Evolutionary conservation across 1,140 invertebrate species (phyloP), one percentile per base, ranked within the genome.

Genomic region (Trichonephila inaurata): DNA sequence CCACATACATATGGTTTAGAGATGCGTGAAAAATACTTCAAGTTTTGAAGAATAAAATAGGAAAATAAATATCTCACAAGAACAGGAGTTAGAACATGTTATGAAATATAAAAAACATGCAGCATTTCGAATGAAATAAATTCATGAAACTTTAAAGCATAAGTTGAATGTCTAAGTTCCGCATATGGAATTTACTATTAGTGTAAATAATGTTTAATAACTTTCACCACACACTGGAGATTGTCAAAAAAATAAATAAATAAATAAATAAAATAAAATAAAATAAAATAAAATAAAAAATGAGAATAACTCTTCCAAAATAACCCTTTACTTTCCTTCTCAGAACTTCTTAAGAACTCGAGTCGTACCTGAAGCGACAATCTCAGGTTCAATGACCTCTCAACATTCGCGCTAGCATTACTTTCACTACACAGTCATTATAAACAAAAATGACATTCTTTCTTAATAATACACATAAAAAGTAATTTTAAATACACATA

Each of bases 371-470:
- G 51, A 83, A 24, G 82, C 44, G 82, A 58, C 33, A 44, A 40
- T 51, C 77, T 16, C 6, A 82, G 66, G 82, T 83, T 83, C 82
- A 83, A 58, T 83, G 82, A 83, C 82, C 82, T 51, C 82, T 24
- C 24, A 21, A 33, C 33, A 51, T 51, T 51, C n/a, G 40, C 51
- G 44, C 44, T 83, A 33, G 28, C 72, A 51, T 77, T 33, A 77
- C 72, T 51, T 24, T 83, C 82, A 60, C 40, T 60, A 8, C 44
- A n/a, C 19, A 28, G 12, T 44, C 18, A 18, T n/a, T 7, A 21
- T 19, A 21, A 14, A 12, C 10, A 51, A 60, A 58, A 77, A 7
- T 66, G 12, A 12, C n/a, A 69, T 21, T 69, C 28, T 69, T 69
- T 69, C n/a, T 33, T 21, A 77, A 77, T 28, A 10, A 69, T 69